Base-by-base conservation (phyloP, 2,797 vertebrate species). In the Neosilurus hyrtlii region DNA sequence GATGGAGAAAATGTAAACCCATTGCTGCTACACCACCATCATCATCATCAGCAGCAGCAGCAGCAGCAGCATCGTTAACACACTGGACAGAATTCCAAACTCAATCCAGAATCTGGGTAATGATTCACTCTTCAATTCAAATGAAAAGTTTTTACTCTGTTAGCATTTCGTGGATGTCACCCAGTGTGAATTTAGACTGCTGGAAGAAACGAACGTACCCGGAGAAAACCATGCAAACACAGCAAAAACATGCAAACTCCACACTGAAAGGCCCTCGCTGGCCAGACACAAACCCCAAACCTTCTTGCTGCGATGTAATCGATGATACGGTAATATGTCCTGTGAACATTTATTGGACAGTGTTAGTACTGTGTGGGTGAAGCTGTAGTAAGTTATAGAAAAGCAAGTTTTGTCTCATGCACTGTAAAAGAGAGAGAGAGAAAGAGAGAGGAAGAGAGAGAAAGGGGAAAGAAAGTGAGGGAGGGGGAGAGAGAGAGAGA, bases 1-100 rank as follows among this genome's bases (percentile, higher is more conserved):
- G 54, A 78, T 7, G 37, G 22, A 68, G n/a, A 86, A 20, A 87
- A 4, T 16, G 49, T 30, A 70, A 49, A 73, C 56, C 12, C 5
- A 18, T 15, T 56, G 24, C 12, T 59, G 51, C 24, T 37, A 26
- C 26, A 24, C 15, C 16, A 20, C 7, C 37, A 74, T 6, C 70
- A 65, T 54, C 59, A 20, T 30, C 51, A 16, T n/a, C 24, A 18
- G 2, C 5, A 24, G 30, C 72, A 49, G 51, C 35, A 26, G 37
- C 20, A 22, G 18, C 52, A 30, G 30, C 30, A 30, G 18, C 22
- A 22, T 22, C 14, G 15, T 59, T 30, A 30, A 30, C 30, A 30
- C 18, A 71, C 37, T 49, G 68, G 12, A 49, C 35, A 22, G 67
- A 22, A 68, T 70, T 68, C 37, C 18, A 49, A 9, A 26, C 30